Base-by-base conservation (phyloP, 2,113 vertebrate species). In the Aleadryas rufinucha region DNA sequence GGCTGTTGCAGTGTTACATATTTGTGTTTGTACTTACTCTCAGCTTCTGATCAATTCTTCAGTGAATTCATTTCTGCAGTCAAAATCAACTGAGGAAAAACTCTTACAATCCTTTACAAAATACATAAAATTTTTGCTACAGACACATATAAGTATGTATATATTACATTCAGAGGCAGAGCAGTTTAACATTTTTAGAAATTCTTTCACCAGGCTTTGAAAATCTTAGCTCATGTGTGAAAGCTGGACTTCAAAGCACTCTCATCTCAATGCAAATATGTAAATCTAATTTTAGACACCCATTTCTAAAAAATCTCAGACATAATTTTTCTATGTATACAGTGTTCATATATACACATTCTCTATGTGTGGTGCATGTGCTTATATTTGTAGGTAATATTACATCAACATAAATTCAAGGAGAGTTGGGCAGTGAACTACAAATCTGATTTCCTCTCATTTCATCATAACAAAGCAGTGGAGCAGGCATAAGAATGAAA, bases 241-340 rank as follows among this genome's bases (percentile, higher is more conserved):
- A 93, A 76, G 49, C 35, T 95, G 72, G 90, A 89, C 94, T 92
- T 95, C 54, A 59, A 42, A 96, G 63, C 86, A 35, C 54, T 93
- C 68, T 2, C 44, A 79, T 90, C 26, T 80, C 31, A 33, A 13
- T 66, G 47, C 42, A 60, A 78, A 81, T 78, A 88, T 92, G 60
- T 80, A 87, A 90, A 84, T 93, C 71, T 90, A 57, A 84, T n/a
- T 96, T 70, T 53, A 88, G 78, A 52, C 23, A 45, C 14, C 6
- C 21, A 24, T 59, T 79, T 88, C 27, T 77, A 71, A 71, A 93
- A 94, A 66, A n/a, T 35, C 39, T 66, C 44, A 52, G 75, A 37
- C 83, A 52, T 63, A 30, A 10, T 87, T 94, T 90, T 92, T 70
- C 7, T 2, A 2, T 52, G 24, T 66, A 20, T 70, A 33, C 19